These are phyloP conservation scores for Athalia rosae DNA, from an alignment of 2,888 invertebrate species.

Conservation along the genomic window DNA sequence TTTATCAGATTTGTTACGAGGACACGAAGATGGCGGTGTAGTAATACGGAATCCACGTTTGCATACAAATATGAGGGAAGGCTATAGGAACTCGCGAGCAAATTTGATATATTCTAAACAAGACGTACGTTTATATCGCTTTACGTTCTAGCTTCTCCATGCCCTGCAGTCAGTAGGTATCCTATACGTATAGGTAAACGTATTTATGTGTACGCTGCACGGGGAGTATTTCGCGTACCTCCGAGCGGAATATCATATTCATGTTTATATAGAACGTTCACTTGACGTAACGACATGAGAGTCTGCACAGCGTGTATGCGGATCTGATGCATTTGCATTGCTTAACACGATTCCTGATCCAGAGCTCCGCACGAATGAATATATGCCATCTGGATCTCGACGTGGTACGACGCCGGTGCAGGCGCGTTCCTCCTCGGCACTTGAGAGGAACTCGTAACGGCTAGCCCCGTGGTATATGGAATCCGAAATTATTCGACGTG, in stretches of 20 bases:
- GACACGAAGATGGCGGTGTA: background rate
- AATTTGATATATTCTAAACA: background rate
- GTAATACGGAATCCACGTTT: background rate
- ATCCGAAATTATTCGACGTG: constrained; percentile 26
- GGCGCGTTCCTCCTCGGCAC: constrained; percentile 18
- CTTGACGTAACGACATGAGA: constrained; percentile 25
- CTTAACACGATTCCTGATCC: constrained; percentile 39
- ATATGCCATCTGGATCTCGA: background rate
- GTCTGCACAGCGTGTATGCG: background rate
- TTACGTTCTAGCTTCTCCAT: too few species aligned
- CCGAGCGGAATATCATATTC: constrained; percentile 39
- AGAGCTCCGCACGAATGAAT: constrained; percentile 19
- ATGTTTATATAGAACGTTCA: constrained; percentile 31
- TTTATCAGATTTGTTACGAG: background rate
- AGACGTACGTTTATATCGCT: background rate
- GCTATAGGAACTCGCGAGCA: background rate
- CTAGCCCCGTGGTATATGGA: background rate
- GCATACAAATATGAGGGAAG: too few species aligned
- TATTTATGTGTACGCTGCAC: too few species aligned
- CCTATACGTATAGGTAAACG: too few species aligned
- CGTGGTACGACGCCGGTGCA: too few species aligned
- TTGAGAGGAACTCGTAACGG: constrained; percentile 28
- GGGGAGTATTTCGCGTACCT: constrained; percentile 15
- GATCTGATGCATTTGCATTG: constrained; percentile 39
- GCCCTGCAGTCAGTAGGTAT: background rate